Evolutionary conservation across 2,113 vertebrate species (phyloP), one percentile per base, ranked within the genome.

Genomic region (Sclerurus mexicanus): DNA sequence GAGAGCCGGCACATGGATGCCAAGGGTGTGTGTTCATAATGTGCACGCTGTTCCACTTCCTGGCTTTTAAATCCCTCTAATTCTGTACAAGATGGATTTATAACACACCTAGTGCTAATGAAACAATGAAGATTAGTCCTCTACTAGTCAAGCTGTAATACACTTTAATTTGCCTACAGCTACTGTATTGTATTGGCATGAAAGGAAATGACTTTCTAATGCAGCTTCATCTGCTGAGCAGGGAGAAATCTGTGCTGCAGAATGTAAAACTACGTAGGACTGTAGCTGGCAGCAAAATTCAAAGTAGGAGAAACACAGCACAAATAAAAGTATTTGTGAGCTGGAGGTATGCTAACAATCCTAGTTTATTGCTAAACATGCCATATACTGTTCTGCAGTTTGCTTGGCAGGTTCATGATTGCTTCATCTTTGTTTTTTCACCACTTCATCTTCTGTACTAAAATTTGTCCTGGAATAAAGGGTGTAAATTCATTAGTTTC

Each of bases 171-270:
- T 42, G 97, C 97, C 96, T 79, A 83, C 88, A 97, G 98, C 97
- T 89, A 97, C 78, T 83, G 66, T 56, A 22, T 97, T 63, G 27
- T 94, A 86, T 71, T 95, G 90, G 81, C 64, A 71, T 95, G 95
- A 96, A 95, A 96, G 94, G 86, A 96, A 98, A 97, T 97, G 95
- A 89, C 90, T 98, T 98, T 95, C 96, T 97, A 95, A 97, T 97
- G 94, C 77, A 86, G 77, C 96, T 97, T 94, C 92, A 95, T 93
- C 96, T 95, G 97, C 94, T 93, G 94, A 97, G 92, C 93, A 92
- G 96, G 95, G 96, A 97, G 95, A 98, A 97, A 96, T 96, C 96
- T 97, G 55, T 90, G 90, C 86, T 97, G 93, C 87, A 95, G 93
- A 97, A 97, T 96, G 90, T 96, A 89, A 95, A 97, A 95, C 94